These are phyloP conservation scores for Alcis repandata DNA, from an alignment of 2,888 invertebrate species.

Conservation along the genomic window DNA sequence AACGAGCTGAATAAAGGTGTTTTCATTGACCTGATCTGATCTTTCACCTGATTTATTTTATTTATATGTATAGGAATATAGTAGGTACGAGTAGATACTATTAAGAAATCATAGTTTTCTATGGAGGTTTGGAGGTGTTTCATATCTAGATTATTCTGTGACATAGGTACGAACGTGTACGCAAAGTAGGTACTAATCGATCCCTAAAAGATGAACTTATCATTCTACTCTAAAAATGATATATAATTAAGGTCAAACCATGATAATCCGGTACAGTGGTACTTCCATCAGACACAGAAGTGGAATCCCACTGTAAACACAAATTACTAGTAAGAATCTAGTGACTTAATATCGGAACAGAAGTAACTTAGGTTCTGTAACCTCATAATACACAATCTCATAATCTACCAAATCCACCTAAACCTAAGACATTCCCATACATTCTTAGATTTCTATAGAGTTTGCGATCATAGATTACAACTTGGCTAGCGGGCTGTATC, in stretches of 20 bases:
- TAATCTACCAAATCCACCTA: too few relatives aligned
- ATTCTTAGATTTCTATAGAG: too few relatives aligned
- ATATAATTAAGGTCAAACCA: constrained; percentile 59
- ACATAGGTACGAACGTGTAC: neutral
- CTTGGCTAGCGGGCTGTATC: neutral
- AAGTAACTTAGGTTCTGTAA: too few relatives aligned
- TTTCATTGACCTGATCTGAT: neutral
- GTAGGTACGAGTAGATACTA: neutral
- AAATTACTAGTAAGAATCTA: constrained; percentile 24
- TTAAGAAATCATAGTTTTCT: neutral
- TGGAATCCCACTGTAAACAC: constrained; percentile 68
- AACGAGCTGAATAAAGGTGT: constrained; percentile 53
- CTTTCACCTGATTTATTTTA: too few relatives aligned
- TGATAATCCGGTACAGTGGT: constrained; percentile 58
- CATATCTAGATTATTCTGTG: too few relatives aligned
- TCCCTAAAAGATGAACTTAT: neutral
- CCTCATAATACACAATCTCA: too few relatives aligned
- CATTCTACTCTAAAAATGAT: neutral
- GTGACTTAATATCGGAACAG: too few relatives aligned
- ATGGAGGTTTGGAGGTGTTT: too few relatives aligned
- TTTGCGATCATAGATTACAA: too few relatives aligned
- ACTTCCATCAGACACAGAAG: constrained; percentile 65
- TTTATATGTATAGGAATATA: too few relatives aligned
- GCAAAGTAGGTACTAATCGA: neutral
- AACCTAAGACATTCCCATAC: too few relatives aligned